Conservation (phyloP, 1,140 invertebrate genomes). For the Hermatobates lingyangjiaoensis region DNA sequence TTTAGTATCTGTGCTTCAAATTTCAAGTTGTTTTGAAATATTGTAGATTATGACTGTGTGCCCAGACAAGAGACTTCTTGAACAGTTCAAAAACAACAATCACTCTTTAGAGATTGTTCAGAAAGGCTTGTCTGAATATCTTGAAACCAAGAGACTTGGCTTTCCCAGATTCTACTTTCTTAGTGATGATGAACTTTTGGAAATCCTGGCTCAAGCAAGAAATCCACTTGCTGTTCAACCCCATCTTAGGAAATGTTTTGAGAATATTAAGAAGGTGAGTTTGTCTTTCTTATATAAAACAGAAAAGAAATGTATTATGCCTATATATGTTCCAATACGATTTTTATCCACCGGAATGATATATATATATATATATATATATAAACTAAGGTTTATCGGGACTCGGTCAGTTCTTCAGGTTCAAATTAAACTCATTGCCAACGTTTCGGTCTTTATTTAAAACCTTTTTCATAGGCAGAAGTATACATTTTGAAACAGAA, state of each 20-base stretch:
- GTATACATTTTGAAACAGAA: no score
- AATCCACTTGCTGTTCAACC: conserved; percentile 56
- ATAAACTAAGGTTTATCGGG: no score
- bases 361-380: no score
- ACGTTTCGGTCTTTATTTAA: no score
- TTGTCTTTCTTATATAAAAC: no score
- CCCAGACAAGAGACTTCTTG: conserved; percentile 36
- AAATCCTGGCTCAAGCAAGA: conserved; percentile 52
- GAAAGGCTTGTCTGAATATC: conserved; percentile 44
- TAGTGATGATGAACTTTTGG: conserved; percentile 55
- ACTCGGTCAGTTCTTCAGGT: no score
- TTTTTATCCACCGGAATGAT: no score
- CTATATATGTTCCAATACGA: no score
- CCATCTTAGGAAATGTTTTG: conserved; percentile 60
- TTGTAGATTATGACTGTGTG: conserved; percentile 36
- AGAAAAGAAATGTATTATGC: no score
- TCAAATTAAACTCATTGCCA: no score
- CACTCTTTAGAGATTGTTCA: conserved; percentile 40
- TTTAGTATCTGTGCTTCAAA: no score
- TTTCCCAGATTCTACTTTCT: conserved; percentile 63
- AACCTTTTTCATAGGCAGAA: no score
- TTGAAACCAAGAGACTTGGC: conserved; percentile 46
- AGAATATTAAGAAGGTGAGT: conserved; percentile 40
- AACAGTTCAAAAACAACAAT: conserved; percentile 44
- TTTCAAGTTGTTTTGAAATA: conserved; percentile 9